A percentile compares a stretch with the other conserved stretches of the same genome.
Evolutionary conservation across 2,113 vertebrate genomes (phyloP).

Genomic region (Burhinus oedicnemus): DNA sequence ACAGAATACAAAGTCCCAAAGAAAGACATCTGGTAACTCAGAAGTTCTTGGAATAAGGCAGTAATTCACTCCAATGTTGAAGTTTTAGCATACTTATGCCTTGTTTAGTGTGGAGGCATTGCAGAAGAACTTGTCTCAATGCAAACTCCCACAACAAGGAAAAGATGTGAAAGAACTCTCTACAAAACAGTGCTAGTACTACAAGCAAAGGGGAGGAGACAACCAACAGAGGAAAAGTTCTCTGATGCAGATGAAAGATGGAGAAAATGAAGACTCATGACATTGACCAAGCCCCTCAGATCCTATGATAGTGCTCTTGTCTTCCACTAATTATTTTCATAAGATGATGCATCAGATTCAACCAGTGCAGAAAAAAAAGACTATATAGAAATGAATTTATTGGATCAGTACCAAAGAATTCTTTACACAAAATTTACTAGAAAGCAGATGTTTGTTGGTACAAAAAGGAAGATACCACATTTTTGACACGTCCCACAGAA

Average conservation of each 20-base stretch:
- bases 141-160: not conserved
- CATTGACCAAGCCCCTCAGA: not conserved
- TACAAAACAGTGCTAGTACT: not conserved
- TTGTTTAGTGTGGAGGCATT: not conserved
- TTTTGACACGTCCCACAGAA: not conserved
- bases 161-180: not conserved
- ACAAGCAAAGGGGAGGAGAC: not conserved
- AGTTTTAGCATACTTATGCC: not conserved
- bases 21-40: not conserved
- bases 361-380: not conserved
- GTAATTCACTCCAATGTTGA: not conserved
- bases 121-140: not conserved
- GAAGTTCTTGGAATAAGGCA: not conserved
- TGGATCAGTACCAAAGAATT: not conserved
- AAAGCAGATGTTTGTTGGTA: not conserved
- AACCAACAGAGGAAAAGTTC: not conserved
- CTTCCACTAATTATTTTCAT: not conserved
- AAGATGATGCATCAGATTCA: not conserved
- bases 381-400: not conserved
- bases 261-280: not conserved
- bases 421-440: not conserved
- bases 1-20: not conserved
- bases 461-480: not conserved
- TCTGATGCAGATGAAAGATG: not conserved
- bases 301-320: not conserved